Evolutionary conservation across 2,113 vertebrate species (phyloP).

Genomic region (Clarias batrachus): DNA sequence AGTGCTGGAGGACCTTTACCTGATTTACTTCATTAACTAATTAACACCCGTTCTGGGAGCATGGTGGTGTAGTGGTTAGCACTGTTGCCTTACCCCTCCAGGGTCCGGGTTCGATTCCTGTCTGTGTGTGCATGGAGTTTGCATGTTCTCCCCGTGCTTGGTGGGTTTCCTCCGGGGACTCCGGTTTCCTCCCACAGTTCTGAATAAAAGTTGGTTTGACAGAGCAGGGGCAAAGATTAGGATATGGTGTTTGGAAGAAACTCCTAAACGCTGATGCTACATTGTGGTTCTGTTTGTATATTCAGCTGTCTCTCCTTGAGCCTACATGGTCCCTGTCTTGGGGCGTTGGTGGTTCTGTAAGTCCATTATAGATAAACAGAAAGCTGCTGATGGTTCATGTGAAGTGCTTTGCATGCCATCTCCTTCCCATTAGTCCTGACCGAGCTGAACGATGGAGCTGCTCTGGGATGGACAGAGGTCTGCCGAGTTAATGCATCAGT

Average conservation of each 20-base stretch:
- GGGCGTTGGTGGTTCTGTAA: neutral
- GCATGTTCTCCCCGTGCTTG: too few relatives aligned
- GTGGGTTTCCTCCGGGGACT: too few relatives aligned
- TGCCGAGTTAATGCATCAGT: slow-evolving; percentile 36
- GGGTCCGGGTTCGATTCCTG: too few relatives aligned
- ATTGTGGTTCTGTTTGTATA: neutral
- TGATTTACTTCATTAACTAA: too few relatives aligned
- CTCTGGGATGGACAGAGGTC: slow-evolving; percentile 28
- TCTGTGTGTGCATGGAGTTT: too few relatives aligned
- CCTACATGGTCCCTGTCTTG: neutral
- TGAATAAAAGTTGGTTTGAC: too few relatives aligned
- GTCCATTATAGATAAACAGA: slow-evolving; percentile 11
- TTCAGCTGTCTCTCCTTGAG: neutral
- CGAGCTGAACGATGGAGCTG: slow-evolving; percentile 1
- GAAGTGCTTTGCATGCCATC: neutral
- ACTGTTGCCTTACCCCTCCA: too few relatives aligned
- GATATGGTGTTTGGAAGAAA: neutral
- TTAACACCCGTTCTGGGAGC: too few relatives aligned
- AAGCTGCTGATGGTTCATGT: slow-evolving; percentile 27
- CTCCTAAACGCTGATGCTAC: neutral
- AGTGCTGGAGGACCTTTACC: too few relatives aligned
- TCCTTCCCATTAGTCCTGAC: slow-evolving; percentile 33
- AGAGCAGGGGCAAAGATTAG: neutral
- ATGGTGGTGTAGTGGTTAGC: too few relatives aligned
- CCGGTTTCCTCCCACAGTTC: too few relatives aligned